Evolutionary conservation across 2,888 invertebrate species (phyloP).

Genomic region (Nezara viridula): DNA sequence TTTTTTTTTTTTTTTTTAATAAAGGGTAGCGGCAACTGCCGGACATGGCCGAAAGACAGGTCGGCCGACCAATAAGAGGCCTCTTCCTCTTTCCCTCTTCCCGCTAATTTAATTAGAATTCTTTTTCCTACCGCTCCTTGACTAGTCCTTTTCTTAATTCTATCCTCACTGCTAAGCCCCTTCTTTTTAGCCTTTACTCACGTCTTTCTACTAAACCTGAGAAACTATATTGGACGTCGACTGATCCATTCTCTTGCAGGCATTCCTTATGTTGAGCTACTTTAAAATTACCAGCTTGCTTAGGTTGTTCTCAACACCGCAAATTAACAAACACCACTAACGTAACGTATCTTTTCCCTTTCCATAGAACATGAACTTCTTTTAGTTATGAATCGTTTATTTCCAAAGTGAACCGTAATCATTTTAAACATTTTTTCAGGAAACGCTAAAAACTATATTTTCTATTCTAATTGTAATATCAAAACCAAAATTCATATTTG

Average conservation of each 20-base stretch:
- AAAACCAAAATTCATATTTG: too few species aligned
- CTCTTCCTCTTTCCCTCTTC: not conserved
- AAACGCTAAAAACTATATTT: too few species aligned
- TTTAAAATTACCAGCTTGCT: not conserved
- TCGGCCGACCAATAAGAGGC: slow-evolving; percentile 4
- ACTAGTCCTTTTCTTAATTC: slow-evolving; percentile 3
- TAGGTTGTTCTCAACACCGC: too few species aligned
- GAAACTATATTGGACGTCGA: not conserved
- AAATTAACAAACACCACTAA: too few species aligned
- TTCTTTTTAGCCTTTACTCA: not conserved
- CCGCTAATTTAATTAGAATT: slow-evolving; percentile 40
- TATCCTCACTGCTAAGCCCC: not conserved
- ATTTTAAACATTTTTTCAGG: too few species aligned
- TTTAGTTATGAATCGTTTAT: too few species aligned
- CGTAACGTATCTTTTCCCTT: too few species aligned
- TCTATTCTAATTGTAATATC: too few species aligned
- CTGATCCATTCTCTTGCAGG: not conserved
- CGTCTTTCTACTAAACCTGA: not conserved
- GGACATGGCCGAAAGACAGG: not conserved
- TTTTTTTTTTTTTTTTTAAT: too few species aligned
- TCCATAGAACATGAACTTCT: too few species aligned
- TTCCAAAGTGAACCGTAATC: too few species aligned
- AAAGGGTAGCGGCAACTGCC: not conserved
- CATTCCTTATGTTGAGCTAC: not conserved
- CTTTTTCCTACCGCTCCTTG: not conserved